Base-by-base conservation (phyloP, 2,888 invertebrate species). In the Sarcophaga carnaria region DNA sequence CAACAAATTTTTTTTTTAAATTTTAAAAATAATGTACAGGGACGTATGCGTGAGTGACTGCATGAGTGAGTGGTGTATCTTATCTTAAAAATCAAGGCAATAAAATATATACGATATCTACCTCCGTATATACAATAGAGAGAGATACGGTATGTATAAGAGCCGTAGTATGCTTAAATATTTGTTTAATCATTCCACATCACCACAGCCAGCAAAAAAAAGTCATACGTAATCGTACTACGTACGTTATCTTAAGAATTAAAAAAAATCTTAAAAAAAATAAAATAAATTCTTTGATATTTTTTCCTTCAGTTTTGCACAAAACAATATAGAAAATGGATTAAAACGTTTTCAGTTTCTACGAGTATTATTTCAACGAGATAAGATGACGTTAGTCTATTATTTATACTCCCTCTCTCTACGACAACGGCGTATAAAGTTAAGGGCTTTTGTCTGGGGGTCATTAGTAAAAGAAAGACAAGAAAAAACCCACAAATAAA, bases 51-150 rank as follows among this genome's bases (percentile, higher is more conserved):
- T 37, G 37, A 37, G 37, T 37, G 37, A 37, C 2, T 37, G 37
- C 0, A 4, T 10, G 8, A 37, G 37, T 37, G 8, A 37, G 8
- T 10, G 8, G 37, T 37, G 37, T 37, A 37, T 84, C 80, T 87
- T 87, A 87, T 81, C 83, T 67, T 25, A 14, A 63, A 69, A 77
- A 87, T 86, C 78, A 70, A 74, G 86, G 67, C 75, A 64, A 86
- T 82, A 82, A 74, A 79, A 12, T 49, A 69, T 27, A 74, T 12
- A 10, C 62, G 45, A 74, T 37, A 37, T 37, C 37, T 37, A 37
- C 3, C 37, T 37, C 37, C 8, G 37, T 37, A 37, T 37, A 37
- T 37, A 37, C 8, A 8, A 37, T 37, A 10, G 2, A 10, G 37
- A 10, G 37, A 37, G 37, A 37, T 37, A 37, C 37, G 37, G 8